phyloP scores from a whole-genome alignment of 2,888 invertebrate species.

The Lycia hirtaria region DNA sequence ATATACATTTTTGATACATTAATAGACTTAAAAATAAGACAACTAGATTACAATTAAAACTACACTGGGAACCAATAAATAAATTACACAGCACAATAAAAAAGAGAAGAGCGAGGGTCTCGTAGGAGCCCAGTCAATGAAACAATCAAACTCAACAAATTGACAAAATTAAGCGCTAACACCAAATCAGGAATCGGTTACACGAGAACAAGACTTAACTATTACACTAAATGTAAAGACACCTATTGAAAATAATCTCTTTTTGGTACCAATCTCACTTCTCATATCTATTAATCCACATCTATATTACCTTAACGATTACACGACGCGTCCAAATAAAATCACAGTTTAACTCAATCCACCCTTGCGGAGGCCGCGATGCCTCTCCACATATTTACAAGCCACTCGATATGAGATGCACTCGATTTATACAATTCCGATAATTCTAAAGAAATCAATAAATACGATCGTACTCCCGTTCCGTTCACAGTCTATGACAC shows the following conservation, averaged over 20 bases:
- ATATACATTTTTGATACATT: constrained; percentile 71
- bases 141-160: constrained; percentile 74
- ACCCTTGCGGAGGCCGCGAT: constrained; percentile 51
- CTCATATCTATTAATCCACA: constrained; percentile 64
- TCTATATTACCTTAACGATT: constrained; percentile 66
- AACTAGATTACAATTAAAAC: constrained; percentile 67
- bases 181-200: constrained; percentile 47
- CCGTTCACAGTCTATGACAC: constrained; percentile 67
- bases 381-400: constrained; percentile 71
- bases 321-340: constrained; percentile 72
- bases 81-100: constrained; percentile 62
- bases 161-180: constrained; percentile 52
- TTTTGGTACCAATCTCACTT: constrained; percentile 85
- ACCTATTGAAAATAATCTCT: constrained; percentile 78
- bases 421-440: constrained; percentile 55
- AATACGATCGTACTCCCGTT: constrained; percentile 63
- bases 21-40: constrained; percentile 65
- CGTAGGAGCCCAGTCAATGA: constrained; percentile 44
- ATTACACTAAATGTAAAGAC: constrained; percentile 67
- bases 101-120: constrained; percentile 52
- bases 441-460: constrained; percentile 72
- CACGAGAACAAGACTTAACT: constrained; percentile 53
- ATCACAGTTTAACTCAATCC: constrained; percentile 77
- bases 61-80: constrained; percentile 74
- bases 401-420: constrained; percentile 76